Evolutionary conservation across 2,113 vertebrate species (phyloP), one percentile per base, ranked within the genome.

Genomic region (Tupaia chinensis): DNA sequence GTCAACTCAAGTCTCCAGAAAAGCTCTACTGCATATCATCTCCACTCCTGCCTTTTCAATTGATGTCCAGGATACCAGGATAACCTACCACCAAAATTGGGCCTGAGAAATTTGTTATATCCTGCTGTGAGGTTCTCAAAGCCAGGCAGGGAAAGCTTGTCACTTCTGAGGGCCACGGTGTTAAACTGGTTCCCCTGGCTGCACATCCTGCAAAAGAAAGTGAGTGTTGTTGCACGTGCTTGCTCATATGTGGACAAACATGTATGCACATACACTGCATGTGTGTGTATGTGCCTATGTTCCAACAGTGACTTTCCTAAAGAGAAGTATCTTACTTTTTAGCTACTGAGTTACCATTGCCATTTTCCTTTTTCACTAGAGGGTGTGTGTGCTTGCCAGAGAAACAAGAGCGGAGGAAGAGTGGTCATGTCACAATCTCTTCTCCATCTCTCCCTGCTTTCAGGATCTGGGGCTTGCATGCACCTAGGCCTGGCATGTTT

Each of bases 61-160:
- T 29, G 65, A 74, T 63, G 54, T 66, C 29, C 61, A 90, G 32
- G 66, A 29, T 73, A n/a, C n/a, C 84, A 74, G 44, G 76, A 85
- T 60, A 88, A 98, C 98, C 0, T 98, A 99, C 99, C 99, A 13
- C 99, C 99, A 80, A 99, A 99, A 97, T 99, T 99, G 72, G 99
- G 99, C 95, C 99, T 98, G 81, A 99, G 99, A 94, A 99, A 99
- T 92, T 99, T 99, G 98, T 99, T 99, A 95, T 99, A 99, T 91
- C 99, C 99, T 89, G 98, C 97, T 93, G 99, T 99, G 96, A 99
- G 99, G 97, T 99, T 99, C 97, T 99, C 99, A 95, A 99, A 99
- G 56, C 99, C 99, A 32, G 99, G 99, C 78, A 98, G 98, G 58
- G 99, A 99, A 70, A 99, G 92, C 5, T 98, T 98, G 70, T 98